These are phyloP conservation scores for Euclidia mi DNA, from an alignment of 2,888 invertebrate species.

Conservation along the genomic window DNA sequence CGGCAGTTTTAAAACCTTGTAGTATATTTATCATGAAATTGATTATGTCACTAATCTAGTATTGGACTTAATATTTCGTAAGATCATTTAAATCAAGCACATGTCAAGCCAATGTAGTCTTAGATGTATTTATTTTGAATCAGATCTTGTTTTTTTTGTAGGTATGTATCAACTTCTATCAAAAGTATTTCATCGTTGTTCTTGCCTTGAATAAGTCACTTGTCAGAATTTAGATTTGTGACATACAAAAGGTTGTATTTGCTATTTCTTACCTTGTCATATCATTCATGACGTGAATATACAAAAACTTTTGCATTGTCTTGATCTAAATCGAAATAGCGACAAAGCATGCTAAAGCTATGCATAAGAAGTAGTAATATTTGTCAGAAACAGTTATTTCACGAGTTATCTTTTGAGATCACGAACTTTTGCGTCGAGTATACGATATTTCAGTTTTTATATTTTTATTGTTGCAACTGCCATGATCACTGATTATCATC, in stretches of 20 bases:
- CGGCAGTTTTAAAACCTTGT: constrained; percentile 6
- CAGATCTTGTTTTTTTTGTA: constrained; percentile 13
- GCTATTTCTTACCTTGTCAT: constrained; percentile 24
- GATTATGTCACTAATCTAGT: too few relatives aligned
- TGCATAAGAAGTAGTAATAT: too few relatives aligned
- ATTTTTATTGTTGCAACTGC: too few relatives aligned
- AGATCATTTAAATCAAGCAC: too few relatives aligned
- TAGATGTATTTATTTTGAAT: constrained; percentile 10
- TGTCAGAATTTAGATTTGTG: constrained; percentile 41
- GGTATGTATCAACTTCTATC: too few relatives aligned
- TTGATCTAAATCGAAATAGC: constrained; percentile 26
- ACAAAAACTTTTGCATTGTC: constrained; percentile 31
- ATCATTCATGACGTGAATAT: constrained; percentile 29
- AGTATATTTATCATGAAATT: neutral
- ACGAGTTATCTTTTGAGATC: too few relatives aligned
- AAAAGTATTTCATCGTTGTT: constrained; percentile 1
- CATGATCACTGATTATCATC: too few relatives aligned
- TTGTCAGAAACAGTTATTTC: too few relatives aligned
- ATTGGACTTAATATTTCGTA: too few relatives aligned
- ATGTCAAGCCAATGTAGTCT: too few relatives aligned
- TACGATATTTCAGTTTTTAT: too few relatives aligned
- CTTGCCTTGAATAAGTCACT: constrained; percentile 31
- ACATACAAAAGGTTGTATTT: constrained; percentile 33
- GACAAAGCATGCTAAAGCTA: neutral
- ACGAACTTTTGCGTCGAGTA: too few relatives aligned